phyloP scores from a whole-genome alignment of 2,888 invertebrate genomes.

The Pristionchus arcanus region DNA sequence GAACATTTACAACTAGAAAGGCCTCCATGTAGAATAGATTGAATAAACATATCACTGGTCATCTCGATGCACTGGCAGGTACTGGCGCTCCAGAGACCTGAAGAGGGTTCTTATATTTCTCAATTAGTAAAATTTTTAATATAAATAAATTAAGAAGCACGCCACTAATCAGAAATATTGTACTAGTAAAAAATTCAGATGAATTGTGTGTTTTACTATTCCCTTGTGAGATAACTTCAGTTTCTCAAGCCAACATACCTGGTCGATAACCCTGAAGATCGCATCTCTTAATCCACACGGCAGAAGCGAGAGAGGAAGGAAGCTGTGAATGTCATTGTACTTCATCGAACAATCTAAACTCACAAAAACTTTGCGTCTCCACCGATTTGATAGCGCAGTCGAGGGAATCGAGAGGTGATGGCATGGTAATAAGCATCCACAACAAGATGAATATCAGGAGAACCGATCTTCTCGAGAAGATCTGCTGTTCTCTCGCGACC shows the following conservation, averaged over 20 bases:
- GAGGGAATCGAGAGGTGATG: constrained; percentile 63
- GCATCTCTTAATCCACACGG: constrained; percentile 64
- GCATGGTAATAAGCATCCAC: constrained; percentile 75
- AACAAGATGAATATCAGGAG: constrained; percentile 60
- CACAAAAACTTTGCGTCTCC: constrained; percentile 19
- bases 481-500: constrained; percentile 56
- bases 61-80: neutral
- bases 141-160: too few species aligned
- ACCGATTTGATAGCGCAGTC: constrained; percentile 19
- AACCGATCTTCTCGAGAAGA: constrained; percentile 60
- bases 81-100: neutral
- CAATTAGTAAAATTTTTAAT: too few species aligned
- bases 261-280: constrained; percentile 57
- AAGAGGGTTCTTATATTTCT: too few species aligned
- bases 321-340: constrained; percentile 8
- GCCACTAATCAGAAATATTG: too few species aligned
- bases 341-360: neutral
- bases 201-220: too few species aligned
- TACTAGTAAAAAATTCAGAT: too few species aligned
- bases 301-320: constrained; percentile 64
- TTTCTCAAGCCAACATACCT: neutral
- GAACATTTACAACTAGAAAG: too few species aligned
- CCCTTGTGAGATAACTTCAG: too few species aligned
- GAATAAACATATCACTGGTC: neutral
- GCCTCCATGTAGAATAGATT: too few species aligned